These are phyloP conservation scores for Lampropteryx suffumata DNA, from an alignment of 2,888 invertebrate species.

Conservation along the genomic window DNA sequence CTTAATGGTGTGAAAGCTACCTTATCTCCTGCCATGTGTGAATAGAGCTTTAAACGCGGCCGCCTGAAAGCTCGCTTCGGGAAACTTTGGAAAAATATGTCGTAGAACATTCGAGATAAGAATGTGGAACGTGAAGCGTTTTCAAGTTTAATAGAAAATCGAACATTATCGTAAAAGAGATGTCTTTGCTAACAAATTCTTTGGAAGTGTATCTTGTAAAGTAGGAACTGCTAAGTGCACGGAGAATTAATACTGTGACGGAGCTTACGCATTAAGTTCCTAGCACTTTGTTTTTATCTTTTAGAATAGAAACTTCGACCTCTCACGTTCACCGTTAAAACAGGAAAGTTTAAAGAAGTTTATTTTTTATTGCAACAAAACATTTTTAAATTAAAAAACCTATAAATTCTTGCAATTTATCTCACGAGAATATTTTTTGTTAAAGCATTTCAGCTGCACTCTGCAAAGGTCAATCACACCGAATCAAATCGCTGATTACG, in stretches of 20 bases:
- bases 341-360: slow-evolving; percentile 2
- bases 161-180: slow-evolving; percentile 82
- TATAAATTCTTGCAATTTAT: slow-evolving; percentile 46
- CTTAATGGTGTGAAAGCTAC: slow-evolving; percentile 83
- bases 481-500: slow-evolving; percentile 72
- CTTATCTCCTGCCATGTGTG: slow-evolving; percentile 83
- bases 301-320: slow-evolving; percentile 13
- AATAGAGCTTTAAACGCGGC: slow-evolving; percentile 82
- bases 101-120: slow-evolving; percentile 81
- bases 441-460: slow-evolving; percentile 27
- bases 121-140: slow-evolving; percentile 81
- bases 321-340: slow-evolving; percentile 14
- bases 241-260: slow-evolving; percentile 23
- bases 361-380: neutral
- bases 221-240: slow-evolving; percentile 45
- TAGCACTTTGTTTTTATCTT: slow-evolving; percentile 21
- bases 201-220: slow-evolving; percentile 65
- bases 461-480: slow-evolving; percentile 57
- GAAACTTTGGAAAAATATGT: slow-evolving; percentile 83
- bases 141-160: slow-evolving; percentile 83
- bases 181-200: slow-evolving; percentile 81
- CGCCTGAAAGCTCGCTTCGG: slow-evolving; percentile 81
- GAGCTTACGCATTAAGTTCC: slow-evolving; percentile 25
- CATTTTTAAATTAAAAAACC: neutral
- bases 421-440: slow-evolving; percentile 44